Percentiles rank a stretch among this genome's conserved stretches.
These are phyloP conservation scores for Bathynomus jamesi DNA, from an alignment of 1,140 invertebrate genomes.

Conservation along the genomic window DNA sequence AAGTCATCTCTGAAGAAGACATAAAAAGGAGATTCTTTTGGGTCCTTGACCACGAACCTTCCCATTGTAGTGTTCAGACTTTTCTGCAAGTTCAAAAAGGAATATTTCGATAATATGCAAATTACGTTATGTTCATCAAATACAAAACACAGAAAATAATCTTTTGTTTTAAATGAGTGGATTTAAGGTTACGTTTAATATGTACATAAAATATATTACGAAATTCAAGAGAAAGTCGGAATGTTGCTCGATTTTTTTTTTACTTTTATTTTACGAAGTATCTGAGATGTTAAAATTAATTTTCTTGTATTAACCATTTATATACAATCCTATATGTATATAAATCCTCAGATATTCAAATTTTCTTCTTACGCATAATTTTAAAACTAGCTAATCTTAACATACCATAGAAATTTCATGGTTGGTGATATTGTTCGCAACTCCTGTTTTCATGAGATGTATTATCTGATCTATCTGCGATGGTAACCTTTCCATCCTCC, in stretches of 20 bases:
- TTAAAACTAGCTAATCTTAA: background rate
- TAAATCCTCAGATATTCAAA: background rate
- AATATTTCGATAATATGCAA: background rate
- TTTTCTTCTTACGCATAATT: background rate
- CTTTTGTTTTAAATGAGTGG: background rate
- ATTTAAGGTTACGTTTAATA: background rate
- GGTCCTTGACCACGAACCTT: constrained; percentile 8
- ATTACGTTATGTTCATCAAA: background rate
- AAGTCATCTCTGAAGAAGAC: background rate
- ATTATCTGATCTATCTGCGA: constrained; percentile 38
- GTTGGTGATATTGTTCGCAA: constrained; percentile 29
- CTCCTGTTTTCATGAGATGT: constrained; percentile 37
- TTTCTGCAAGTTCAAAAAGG: background rate
- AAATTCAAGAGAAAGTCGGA: too few species aligned
- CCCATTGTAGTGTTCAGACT: background rate
- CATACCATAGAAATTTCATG: constrained; percentile 39
- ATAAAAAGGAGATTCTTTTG: constrained; percentile 19
- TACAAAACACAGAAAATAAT: background rate
- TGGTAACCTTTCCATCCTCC: background rate
- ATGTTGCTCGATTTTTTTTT: too few species aligned
- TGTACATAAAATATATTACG: background rate
- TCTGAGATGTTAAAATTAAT: background rate
- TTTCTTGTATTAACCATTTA: background rate
- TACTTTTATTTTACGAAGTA: too few species aligned
- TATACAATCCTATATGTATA: background rate